Percentiles rank a stretch among this genome's conserved stretches.
Evolutionary conservation across 2,797 vertebrate species (phyloP).

Genomic region (Poecilia picta): DNA sequence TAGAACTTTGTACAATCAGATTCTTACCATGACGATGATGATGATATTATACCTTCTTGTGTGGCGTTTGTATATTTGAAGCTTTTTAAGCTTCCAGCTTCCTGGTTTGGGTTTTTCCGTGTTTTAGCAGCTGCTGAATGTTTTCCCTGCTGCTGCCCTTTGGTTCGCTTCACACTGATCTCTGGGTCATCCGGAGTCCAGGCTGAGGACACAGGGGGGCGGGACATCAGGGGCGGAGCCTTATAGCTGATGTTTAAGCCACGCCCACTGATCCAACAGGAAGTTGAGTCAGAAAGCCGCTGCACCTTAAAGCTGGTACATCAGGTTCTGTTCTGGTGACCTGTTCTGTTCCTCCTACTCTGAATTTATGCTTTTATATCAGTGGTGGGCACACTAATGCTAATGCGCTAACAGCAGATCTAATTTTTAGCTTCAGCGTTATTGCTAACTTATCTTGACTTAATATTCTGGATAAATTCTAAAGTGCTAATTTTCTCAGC

Average conservation of each 20-base stretch:
- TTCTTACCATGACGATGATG: constrained; percentile 38
- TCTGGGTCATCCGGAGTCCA: constrained; percentile 27
- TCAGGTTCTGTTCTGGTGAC: neutral
- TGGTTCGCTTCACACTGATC: constrained; percentile 21
- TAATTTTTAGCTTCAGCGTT: neutral
- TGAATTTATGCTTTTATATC: neutral
- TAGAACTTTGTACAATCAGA: constrained; percentile 73
- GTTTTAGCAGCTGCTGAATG: constrained; percentile 43
- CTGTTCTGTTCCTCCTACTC: neutral
- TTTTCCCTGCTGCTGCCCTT: constrained; percentile 37
- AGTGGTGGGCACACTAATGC: neutral
- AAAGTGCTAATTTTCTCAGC: neutral
- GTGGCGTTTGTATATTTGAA: constrained; percentile 57
- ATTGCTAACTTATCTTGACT: neutral
- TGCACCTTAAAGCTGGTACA: neutral
- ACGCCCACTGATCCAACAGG: constrained; percentile 1
- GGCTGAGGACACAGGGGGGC: neutral
- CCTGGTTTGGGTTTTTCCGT: constrained; percentile 23
- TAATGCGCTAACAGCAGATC: neutral
- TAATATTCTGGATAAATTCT: neutral
- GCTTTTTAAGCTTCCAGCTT: constrained; percentile 51
- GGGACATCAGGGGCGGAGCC: neutral
- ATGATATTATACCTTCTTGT: constrained; percentile 40
- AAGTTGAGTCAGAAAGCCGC: neutral
- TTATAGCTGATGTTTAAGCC: neutral